Evolutionary conservation across 2,797 vertebrate species (phyloP), one percentile per base, ranked within the genome.

Genomic region (Tympanoctomys barrerae): DNA sequence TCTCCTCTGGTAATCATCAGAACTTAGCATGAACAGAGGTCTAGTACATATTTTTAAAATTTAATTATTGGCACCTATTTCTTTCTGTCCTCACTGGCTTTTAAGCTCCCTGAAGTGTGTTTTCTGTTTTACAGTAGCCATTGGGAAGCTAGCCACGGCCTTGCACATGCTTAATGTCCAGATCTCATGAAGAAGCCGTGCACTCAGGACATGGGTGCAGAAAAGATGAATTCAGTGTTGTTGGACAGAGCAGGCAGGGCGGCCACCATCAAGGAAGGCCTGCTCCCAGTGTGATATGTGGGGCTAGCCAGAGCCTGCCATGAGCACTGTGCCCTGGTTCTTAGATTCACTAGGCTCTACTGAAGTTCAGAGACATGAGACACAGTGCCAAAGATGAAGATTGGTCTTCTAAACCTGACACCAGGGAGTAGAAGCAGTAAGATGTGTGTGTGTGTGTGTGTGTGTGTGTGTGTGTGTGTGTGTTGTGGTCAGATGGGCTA

Each of bases 11-110:
- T 13, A 91, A 87, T 73, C 31, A 36, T 33, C 9, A 80, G 31
- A 86, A 66, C 39, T 64, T 93, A 59, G 10, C 54, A 84, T 80
- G 21, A 90, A 62, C 18, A 0, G 13, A 36, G 54, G 21, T 28
- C 28, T 70, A 66, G 49, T 36, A 90, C 91, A 46, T 82, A 54
- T 21, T 93, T 95, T 81, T 75, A 42, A 70, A 81, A 75, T 92
- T 64, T 64, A 85, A 46, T 68, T 84, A 91, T 64, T 77, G 5
- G 11, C 39, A 16, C 81, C n/a, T 87, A 26, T 88, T 22, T 12
- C 22, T 86, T 93, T 36, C 57, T 91, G 31, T 62, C 19, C 59
- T 89, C 70, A 66, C 81, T 28, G 36, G 18, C 12, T 36, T 39
- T 57, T 87, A 28, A 57, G 13, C 24, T 81, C 31, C 73, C 39